Evolutionary conservation across 53 echinoderm and acorn worm genomes (phyloP).

Genomic region (Paracentrotus lividus): DNA sequence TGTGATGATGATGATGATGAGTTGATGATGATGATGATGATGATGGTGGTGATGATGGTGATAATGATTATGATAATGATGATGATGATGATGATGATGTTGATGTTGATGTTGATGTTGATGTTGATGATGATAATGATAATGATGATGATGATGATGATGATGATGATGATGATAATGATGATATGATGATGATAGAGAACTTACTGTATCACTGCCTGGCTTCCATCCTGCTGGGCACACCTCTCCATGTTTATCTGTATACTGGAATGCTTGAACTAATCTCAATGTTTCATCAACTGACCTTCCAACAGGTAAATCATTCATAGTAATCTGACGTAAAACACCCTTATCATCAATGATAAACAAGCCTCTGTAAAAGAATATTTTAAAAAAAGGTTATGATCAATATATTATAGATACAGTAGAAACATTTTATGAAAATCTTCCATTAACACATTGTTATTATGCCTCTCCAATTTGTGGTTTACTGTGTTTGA

Average conservation of each 20-base stretch:
- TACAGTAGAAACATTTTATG: too few species aligned
- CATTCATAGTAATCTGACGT: constrained; percentile 99
- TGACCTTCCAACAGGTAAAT: constrained; percentile 85
- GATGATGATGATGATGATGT: too few species aligned
- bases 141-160: background rate
- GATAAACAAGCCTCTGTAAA: constrained; percentile 92
- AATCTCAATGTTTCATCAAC: constrained; percentile 92
- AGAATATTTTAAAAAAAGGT: too few species aligned
- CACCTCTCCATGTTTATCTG: constrained; percentile 96
- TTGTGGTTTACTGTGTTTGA: too few species aligned
- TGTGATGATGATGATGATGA: too few species aligned
- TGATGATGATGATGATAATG: too few species aligned
- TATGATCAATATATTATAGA: too few species aligned
- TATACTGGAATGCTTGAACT: constrained; percentile 98
- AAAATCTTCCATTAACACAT: too few species aligned
- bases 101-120: too few species aligned
- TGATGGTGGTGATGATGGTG: background rate
- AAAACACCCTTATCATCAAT: constrained; percentile 92
- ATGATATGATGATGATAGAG: background rate
- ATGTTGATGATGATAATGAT: too few species aligned
- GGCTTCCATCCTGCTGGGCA: constrained; percentile 97
- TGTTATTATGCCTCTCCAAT: too few species aligned
- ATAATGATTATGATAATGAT: background rate
- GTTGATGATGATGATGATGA: background rate
- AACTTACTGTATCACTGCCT: constrained; percentile 94